phyloP scores from a whole-genome alignment of 1,140 invertebrate species.

The Dufourea novaeangliae region DNA sequence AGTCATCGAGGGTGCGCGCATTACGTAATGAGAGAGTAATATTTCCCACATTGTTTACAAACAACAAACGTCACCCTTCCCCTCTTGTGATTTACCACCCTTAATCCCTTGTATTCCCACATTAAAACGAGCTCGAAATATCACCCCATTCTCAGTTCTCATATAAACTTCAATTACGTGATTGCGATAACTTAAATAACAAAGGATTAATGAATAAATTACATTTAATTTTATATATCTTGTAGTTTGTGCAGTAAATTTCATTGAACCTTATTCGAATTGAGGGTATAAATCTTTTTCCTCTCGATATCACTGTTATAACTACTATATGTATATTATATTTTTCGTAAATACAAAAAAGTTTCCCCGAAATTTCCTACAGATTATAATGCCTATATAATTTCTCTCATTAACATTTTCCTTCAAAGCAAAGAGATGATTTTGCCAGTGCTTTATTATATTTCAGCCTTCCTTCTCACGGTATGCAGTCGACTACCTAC shows the following conservation, averaged over 20 bases:
- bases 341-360: not conserved
- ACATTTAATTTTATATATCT: too few species aligned
- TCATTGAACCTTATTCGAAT: not conserved
- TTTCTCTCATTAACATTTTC: constrained; percentile 37
- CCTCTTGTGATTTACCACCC: too few species aligned
- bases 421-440: constrained; percentile 10
- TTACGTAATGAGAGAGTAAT: constrained; percentile 15
- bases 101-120: not conserved
- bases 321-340: not conserved
- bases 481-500: constrained; percentile 26
- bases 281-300: not conserved
- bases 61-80: not conserved
- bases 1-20: constrained; percentile 12
- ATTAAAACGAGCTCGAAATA: not conserved
- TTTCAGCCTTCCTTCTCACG: constrained; percentile 39
- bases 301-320: not conserved
- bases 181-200: too few species aligned
- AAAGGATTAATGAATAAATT: too few species aligned
- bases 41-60: constrained; percentile 27
- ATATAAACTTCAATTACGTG: too few species aligned
- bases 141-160: not conserved
- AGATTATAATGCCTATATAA: not conserved
- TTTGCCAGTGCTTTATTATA: constrained; percentile 41
- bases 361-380: not conserved
- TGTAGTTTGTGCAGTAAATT: too few species aligned